Percentiles rank a stretch among this genome's conserved stretches.
These are phyloP conservation scores for Zele albiditarsus DNA, from an alignment of 2,888 invertebrate species.

Conservation along the genomic window DNA sequence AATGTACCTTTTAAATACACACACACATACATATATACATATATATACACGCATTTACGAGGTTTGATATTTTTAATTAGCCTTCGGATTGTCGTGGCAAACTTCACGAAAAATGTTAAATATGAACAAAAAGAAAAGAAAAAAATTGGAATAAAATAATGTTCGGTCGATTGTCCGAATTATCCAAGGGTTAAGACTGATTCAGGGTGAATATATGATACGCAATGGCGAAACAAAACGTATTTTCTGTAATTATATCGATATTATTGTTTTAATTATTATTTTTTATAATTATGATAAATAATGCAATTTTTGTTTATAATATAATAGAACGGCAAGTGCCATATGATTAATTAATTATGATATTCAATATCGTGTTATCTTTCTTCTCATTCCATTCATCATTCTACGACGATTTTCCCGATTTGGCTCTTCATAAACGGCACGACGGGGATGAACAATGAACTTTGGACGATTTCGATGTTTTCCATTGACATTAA, in stretches of 20 bases:
- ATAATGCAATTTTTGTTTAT: slow-evolving; percentile 61
- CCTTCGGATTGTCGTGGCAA: slow-evolving; percentile 60
- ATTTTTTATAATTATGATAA: slow-evolving; percentile 41
- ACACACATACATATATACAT: not conserved
- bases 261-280: slow-evolving; percentile 41
- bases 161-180: slow-evolving; percentile 41
- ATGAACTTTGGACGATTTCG: not conserved
- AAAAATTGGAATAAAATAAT: slow-evolving; percentile 17
- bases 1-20: slow-evolving; percentile 52
- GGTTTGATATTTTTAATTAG: slow-evolving; percentile 59
- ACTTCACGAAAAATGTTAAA: slow-evolving; percentile 20
- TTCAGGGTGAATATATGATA: slow-evolving; percentile 54
- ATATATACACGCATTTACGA: slow-evolving; percentile 30
- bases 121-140: slow-evolving; percentile 17
- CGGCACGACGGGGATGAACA: not conserved
- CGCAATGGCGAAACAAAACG: slow-evolving; percentile 60
- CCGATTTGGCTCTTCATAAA: not conserved
- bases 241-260: slow-evolving; percentile 64
- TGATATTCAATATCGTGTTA: slow-evolving; percentile 21
- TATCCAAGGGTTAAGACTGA: slow-evolving; percentile 68
- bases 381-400: slow-evolving; percentile 12
- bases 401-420: not conserved
- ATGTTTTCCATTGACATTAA: slow-evolving; percentile 21
- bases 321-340: slow-evolving; percentile 66
- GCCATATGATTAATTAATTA: slow-evolving; percentile 63